Evolutionary conservation across 2,797 vertebrate genomes (phyloP).

Genomic region (Hafferia zeledoni): DNA sequence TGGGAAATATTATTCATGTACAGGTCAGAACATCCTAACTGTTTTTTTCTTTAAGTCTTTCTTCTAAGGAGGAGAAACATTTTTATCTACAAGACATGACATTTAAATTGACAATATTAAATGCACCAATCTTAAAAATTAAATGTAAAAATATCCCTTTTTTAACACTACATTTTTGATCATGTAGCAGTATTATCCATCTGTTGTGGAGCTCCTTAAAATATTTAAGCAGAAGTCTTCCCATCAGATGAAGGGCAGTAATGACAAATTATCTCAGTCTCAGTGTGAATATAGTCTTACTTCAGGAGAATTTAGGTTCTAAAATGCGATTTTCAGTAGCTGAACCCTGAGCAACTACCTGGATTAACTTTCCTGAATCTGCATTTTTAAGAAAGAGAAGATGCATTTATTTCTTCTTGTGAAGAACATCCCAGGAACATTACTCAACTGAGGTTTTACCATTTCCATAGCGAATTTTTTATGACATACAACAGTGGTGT

Average conservation of each 20-base stretch:
- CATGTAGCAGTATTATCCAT: background rate
- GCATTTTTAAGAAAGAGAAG: background rate
- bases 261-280: background rate
- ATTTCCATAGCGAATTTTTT: background rate
- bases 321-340: background rate
- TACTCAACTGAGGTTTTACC: background rate
- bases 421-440: background rate
- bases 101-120: conserved; percentile 28
- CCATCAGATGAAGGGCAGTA: background rate
- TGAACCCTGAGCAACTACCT: background rate
- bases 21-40: background rate
- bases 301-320: background rate
- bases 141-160: background rate
- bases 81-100: background rate
- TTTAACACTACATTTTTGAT: conserved; percentile 2
- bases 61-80: background rate
- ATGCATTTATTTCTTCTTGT: background rate
- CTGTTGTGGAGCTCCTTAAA: background rate
- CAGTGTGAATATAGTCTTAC: background rate
- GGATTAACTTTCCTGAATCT: background rate
- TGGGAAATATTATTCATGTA: background rate
- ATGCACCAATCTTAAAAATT: background rate
- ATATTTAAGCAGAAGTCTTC: background rate
- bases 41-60: background rate
- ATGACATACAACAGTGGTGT: background rate